These are phyloP conservation scores for Rallus limicola DNA, from an alignment of 2,113 vertebrate species.

Conservation along the genomic window DNA sequence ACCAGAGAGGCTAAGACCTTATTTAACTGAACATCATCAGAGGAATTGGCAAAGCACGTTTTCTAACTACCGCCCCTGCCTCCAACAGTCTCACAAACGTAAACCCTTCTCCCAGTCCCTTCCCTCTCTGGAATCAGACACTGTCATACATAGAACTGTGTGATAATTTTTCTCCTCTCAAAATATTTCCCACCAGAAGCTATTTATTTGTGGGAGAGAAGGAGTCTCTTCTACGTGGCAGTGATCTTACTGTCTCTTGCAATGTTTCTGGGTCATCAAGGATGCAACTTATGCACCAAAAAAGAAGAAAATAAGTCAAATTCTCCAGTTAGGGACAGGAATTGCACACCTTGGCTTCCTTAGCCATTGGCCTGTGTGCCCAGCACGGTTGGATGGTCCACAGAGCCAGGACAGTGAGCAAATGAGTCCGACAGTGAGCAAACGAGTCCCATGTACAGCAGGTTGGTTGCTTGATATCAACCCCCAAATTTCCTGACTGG, in stretches of 20 bases:
- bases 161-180: neutral
- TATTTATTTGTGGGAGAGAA: neutral
- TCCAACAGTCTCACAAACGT: neutral
- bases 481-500: neutral
- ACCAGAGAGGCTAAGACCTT: slow-evolving; percentile 14
- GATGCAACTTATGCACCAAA: neutral
- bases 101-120: neutral
- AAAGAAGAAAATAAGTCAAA: neutral
- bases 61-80: neutral
- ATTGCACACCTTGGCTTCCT: neutral
- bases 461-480: neutral
- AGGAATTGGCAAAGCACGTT: slow-evolving; percentile 9
- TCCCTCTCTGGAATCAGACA: neutral
- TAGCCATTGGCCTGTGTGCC: too few species aligned
- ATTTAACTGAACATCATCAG: slow-evolving; percentile 20
- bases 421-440: accelerated
- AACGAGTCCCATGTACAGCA: accelerated
- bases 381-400: neutral
- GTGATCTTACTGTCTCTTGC: neutral
- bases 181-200: neutral
- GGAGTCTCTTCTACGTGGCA: neutral
- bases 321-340: neutral
- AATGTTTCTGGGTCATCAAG: neutral
- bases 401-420: neutral
- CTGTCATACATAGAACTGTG: neutral